Evolutionary conservation across 2,888 invertebrate genomes (phyloP).

Genomic region (Parthenolecanium corni): DNA sequence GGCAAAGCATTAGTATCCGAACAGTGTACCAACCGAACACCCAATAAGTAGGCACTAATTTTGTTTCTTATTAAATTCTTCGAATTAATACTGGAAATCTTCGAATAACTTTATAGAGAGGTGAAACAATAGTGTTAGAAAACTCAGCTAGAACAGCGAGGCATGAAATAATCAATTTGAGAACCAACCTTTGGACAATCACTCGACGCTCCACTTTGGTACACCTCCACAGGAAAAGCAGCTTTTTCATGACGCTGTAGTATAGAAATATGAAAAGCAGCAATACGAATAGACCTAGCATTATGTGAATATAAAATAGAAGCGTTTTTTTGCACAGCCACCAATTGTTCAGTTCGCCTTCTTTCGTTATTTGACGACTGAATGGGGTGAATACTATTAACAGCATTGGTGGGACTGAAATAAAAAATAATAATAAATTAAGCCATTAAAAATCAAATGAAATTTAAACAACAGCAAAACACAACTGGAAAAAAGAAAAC

Average conservation of each 20-base stretch:
- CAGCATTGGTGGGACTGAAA: constrained; percentile 23
- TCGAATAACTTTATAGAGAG: too few relatives aligned
- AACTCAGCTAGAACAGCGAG: too few relatives aligned
- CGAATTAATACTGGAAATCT: too few relatives aligned
- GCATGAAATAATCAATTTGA: too few relatives aligned
- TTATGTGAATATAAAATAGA: constrained; percentile 35
- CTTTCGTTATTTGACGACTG: constrained; percentile 26
- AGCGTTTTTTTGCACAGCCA: constrained; percentile 35
- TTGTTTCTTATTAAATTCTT: too few relatives aligned
- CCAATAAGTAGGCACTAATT: too few relatives aligned
- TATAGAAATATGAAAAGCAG: constrained; percentile 35
- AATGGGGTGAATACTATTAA: constrained; percentile 18
- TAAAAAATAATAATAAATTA: neutral
- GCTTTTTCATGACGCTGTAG: constrained; percentile 33
- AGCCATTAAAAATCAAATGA: neutral
- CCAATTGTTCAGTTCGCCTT: constrained; percentile 31
- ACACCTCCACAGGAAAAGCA: constrained; percentile 19
- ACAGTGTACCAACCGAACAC: too few relatives aligned
- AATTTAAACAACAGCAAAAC: too few relatives aligned
- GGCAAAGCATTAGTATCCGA: too few relatives aligned
- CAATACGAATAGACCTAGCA: constrained; percentile 33
- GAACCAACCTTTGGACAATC: constrained; percentile 17
- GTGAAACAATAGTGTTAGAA: too few relatives aligned
- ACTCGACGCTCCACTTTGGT: constrained; percentile 14
- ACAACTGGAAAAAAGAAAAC: neutral